phyloP scores from a whole-genome alignment of 2,888 invertebrate genomes.

The Lasioglossum vierecki region DNA sequence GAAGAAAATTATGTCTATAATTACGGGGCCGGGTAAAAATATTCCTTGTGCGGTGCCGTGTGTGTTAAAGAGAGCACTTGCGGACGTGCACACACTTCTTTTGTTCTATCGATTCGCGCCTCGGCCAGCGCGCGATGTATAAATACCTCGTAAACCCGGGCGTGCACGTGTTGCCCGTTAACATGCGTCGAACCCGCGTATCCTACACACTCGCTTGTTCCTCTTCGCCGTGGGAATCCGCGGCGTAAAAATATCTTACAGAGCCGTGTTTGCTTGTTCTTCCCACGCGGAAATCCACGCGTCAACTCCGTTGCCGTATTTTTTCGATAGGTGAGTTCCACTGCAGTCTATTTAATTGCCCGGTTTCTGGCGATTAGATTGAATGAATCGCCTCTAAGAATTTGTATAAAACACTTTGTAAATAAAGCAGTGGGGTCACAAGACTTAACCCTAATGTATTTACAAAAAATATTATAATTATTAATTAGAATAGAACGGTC shows the following conservation, averaged over 20 bases:
- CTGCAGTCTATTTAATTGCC: not conserved
- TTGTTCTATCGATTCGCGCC: constrained; percentile 62
- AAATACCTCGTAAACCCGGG: constrained; percentile 57
- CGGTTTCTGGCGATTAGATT: too few species aligned
- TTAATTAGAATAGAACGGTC: too few species aligned
- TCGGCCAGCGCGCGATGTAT: constrained; percentile 42
- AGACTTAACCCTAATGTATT: too few species aligned
- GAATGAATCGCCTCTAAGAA: not conserved
- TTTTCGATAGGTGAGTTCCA: not conserved
- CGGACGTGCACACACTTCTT: constrained; percentile 39
- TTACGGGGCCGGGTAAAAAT: constrained; percentile 57
- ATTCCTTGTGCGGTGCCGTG: constrained; percentile 49
- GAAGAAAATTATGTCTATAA: constrained; percentile 60
- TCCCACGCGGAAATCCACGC: not conserved
- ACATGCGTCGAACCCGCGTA: constrained; percentile 45
- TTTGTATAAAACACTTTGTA: not conserved
- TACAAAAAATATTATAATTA: too few species aligned
- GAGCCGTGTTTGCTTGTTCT: not conserved
- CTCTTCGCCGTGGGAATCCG: constrained; percentile 45
- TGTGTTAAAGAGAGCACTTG: constrained; percentile 36
- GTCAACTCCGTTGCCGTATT: not conserved
- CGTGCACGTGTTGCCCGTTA: constrained; percentile 49
- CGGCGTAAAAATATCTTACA: constrained; percentile 55
- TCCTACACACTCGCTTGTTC: constrained; percentile 33
- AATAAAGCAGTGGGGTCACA: not conserved